Percentiles rank a stretch among this genome's conserved stretches.
phyloP scores from a whole-genome alignment of 1,140 invertebrate species.

The Zaprionus camerounensis region DNA sequence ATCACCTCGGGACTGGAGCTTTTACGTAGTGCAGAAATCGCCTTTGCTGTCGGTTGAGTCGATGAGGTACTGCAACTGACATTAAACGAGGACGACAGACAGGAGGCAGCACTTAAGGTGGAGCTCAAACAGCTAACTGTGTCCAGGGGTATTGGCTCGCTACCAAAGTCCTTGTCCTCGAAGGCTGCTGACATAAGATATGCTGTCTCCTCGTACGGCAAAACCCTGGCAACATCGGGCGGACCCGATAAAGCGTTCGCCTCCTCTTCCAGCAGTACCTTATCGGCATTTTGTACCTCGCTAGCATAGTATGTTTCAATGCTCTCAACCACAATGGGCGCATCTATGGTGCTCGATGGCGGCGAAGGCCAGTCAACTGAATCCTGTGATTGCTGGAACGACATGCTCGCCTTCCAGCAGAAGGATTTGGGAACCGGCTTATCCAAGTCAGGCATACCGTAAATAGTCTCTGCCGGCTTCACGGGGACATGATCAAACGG shows the following conservation, averaged over 20 bases:
- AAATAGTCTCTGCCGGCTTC: conserved; percentile 71
- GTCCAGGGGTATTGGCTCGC: conserved; percentile 69
- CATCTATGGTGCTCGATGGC: conserved; percentile 88
- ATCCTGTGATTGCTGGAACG: conserved; percentile 84
- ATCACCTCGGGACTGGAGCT: conserved; percentile 84
- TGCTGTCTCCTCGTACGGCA: conserved; percentile 80
- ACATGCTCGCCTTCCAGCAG: conserved; percentile 79
- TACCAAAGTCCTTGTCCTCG: conserved; percentile 75
- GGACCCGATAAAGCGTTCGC: conserved; percentile 86
- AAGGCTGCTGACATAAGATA: conserved; percentile 81
- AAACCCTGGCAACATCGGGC: conserved; percentile 70
- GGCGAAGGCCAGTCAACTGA: conserved; percentile 92
- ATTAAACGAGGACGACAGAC: conserved; percentile 83
- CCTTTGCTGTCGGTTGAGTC: conserved; percentile 61
- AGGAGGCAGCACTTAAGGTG: conserved; percentile 86
- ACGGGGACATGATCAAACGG: conserved; percentile 84
- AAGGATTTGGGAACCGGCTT: conserved; percentile 82
- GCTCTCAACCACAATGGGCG: conserved; percentile 89
- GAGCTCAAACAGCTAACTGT: conserved; percentile 85
- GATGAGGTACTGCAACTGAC: conserved; percentile 75
- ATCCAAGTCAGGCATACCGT: conserved; percentile 77
- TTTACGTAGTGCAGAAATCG: conserved; percentile 45
- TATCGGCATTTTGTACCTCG: conserved; percentile 88
- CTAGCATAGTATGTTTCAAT: conserved; percentile 94
- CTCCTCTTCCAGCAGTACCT: conserved; percentile 87